phyloP scores from a whole-genome alignment of 2,113 vertebrate genomes.

The Petromus typicus region DNA sequence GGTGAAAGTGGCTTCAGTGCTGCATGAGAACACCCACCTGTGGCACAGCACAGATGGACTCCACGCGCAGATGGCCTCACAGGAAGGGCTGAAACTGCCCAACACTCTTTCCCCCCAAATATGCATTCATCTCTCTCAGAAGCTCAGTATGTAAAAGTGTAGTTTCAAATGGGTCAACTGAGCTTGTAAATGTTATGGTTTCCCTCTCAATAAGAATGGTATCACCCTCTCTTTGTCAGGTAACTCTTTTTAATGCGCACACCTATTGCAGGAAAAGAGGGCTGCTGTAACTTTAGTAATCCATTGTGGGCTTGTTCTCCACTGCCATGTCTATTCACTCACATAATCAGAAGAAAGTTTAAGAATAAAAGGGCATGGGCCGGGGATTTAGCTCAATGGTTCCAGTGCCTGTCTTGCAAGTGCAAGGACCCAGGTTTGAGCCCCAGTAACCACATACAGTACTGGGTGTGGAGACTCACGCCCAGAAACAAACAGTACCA shows the following conservation, averaged over 20 bases:
- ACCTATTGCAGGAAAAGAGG: not conserved
- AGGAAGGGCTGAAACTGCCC: not conserved
- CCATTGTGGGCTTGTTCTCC: not conserved
- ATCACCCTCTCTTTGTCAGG: not conserved
- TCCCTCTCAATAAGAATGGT: not conserved
- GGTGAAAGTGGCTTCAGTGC: conserved; percentile 18
- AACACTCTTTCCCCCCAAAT: not conserved
- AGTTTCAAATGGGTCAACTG: not conserved
- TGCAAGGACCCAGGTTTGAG: too few relatives aligned
- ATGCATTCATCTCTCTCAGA: not conserved
- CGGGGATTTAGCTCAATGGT: too few relatives aligned
- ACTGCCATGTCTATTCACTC: not conserved
- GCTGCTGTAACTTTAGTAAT: not conserved
- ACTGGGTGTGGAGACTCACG: too few relatives aligned
- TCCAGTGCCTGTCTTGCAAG: too few relatives aligned
- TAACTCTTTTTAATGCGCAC: not conserved
- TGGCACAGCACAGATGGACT: not conserved
- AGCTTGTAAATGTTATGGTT: not conserved
- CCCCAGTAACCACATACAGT: too few relatives aligned
- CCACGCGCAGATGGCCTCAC: not conserved
- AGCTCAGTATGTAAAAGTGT: not conserved
- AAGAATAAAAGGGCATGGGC: not conserved
- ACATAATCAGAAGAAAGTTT: not conserved
- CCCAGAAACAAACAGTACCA: too few relatives aligned
- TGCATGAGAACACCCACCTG: not conserved